These are phyloP conservation scores for Lycia hirtaria DNA, from an alignment of 2,888 invertebrate genomes.

Conservation along the genomic window DNA sequence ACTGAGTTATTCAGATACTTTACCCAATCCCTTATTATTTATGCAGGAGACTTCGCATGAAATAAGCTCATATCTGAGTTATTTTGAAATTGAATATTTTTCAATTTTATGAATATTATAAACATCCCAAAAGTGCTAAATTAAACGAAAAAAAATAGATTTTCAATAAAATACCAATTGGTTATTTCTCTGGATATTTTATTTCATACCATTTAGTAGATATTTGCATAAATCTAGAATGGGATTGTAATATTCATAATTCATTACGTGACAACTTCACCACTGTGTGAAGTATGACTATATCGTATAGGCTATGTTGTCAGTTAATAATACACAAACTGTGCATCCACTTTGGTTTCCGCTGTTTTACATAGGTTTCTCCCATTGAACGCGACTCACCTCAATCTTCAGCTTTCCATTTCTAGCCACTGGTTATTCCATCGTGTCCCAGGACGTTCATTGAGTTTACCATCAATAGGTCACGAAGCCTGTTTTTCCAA, in stretches of 20 bases:
- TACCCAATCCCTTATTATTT: conserved; percentile 36
- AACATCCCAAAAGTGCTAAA: conserved; percentile 15
- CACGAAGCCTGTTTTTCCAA: no score
- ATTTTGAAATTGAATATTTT: conserved; percentile 36
- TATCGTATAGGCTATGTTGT: no score
- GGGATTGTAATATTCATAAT: not conserved
- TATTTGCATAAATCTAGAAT: not conserved
- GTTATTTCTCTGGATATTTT: conserved; percentile 6
- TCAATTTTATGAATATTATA: conserved; percentile 31
- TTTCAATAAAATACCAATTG: conserved; percentile 7
- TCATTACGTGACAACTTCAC: no score
- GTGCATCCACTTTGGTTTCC: no score
- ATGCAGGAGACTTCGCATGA: conserved; percentile 21
- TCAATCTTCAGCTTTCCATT: no score
- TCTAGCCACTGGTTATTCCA: no score
- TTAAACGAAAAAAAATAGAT: conserved; percentile 6
- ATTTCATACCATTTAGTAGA: conserved; percentile 2
- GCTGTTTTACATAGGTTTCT: no score
- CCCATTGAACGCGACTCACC: no score
- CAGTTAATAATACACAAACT: no score
- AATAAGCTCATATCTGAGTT: conserved; percentile 25
- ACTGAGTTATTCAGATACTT: conserved; percentile 33
- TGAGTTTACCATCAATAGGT: no score
- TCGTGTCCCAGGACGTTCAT: no score
- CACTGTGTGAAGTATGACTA: no score